phyloP scores from a whole-genome alignment of 2,888 invertebrate genomes.

The Nesidiocoris tenuis region DNA sequence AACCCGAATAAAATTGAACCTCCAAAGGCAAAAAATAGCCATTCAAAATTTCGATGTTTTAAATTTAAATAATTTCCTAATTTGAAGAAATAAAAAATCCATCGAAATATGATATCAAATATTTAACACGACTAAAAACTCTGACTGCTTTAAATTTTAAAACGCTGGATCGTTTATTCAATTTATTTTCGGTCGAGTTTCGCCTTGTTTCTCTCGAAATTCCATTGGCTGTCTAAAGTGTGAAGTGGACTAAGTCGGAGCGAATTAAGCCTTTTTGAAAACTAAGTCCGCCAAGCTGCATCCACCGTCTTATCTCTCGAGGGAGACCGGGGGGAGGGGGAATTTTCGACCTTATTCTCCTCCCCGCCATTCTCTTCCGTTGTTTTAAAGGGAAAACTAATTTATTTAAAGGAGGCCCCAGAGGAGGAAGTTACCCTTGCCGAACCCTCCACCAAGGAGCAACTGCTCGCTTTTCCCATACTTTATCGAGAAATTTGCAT shows the following conservation, averaged over 20 bases:
- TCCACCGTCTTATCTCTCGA: not conserved
- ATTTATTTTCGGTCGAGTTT: no score
- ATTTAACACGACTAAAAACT: no score
- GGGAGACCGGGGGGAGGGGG: not conserved
- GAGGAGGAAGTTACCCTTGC: constrained; percentile 8
- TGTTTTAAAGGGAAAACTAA: constrained; percentile 37
- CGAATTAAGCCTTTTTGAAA: not conserved
- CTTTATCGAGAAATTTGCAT: constrained; percentile 43
- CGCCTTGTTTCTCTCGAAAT: no score
- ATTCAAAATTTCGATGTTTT: no score
- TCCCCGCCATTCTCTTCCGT: not conserved
- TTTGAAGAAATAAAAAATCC: no score
- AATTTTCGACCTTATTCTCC: not conserved
- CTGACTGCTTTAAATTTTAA: no score
- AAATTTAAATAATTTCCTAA: no score
- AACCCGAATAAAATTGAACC: no score
- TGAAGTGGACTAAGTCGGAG: not conserved
- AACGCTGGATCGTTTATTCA: no score
- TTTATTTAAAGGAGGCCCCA: constrained; percentile 33
- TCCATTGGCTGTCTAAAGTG: no score
- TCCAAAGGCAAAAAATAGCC: no score
- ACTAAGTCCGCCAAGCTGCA: not conserved
- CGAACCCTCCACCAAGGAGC: not conserved
- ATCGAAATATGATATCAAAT: no score
- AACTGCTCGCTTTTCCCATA: constrained; percentile 7